These are phyloP conservation scores for Zelostemma sp. DNA, from an alignment of 1,140 invertebrate species.

Conservation along the genomic window DNA sequence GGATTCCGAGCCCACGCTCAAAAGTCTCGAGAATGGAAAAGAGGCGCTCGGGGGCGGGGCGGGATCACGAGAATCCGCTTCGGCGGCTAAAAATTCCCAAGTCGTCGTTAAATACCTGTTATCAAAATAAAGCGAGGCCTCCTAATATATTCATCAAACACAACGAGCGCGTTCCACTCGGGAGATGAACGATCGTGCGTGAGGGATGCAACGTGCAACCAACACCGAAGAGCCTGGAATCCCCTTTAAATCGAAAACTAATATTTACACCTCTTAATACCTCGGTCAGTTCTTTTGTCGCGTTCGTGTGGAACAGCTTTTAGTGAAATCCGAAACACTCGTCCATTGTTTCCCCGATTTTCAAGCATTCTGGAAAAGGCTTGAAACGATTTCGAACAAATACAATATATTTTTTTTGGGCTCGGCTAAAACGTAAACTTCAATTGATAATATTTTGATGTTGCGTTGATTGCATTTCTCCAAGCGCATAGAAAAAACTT, in stretches of 20 bases:
- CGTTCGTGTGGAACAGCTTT: constrained; percentile 19
- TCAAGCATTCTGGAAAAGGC: not conserved
- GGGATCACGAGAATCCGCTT: constrained; percentile 22
- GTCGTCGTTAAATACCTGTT: constrained; percentile 59
- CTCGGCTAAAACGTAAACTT: no score
- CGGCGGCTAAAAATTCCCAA: constrained; percentile 38
- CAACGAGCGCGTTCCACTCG: constrained; percentile 8
- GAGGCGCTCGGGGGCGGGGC: constrained; percentile 16
- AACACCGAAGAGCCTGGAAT: constrained; percentile 48
- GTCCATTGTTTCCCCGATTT: not conserved
- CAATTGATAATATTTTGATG: no score
- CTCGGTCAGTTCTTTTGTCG: constrained; percentile 16
- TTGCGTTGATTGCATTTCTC: no score
- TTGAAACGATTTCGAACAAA: not conserved
- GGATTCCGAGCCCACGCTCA: constrained; percentile 42
- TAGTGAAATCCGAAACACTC: constrained; percentile 14
- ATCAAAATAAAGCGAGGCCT: constrained; percentile 58
- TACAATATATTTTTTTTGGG: not conserved
- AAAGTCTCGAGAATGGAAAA: constrained; percentile 13
- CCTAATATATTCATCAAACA: constrained; percentile 66
- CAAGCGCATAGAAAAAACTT: constrained; percentile 1
- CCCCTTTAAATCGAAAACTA: constrained; percentile 60
- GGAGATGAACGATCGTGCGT: constrained; percentile 38
- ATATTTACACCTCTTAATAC: constrained; percentile 58
- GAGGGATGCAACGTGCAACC: constrained; percentile 41